phyloP scores from a whole-genome alignment of 2,888 invertebrate genomes.

The Gasteruption jaculator region DNA sequence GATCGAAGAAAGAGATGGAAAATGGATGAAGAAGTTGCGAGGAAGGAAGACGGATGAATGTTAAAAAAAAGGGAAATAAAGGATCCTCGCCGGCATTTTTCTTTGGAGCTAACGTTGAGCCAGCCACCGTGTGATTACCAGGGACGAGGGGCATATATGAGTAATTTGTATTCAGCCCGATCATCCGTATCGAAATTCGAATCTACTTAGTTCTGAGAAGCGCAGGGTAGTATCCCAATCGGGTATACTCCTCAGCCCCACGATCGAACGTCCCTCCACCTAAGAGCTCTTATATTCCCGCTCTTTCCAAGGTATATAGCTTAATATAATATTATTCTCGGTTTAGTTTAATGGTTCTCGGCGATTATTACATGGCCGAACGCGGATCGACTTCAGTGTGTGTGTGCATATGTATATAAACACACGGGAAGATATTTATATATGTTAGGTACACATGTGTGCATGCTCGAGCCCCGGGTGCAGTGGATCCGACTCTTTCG shows the following conservation, averaged over 20 bases:
- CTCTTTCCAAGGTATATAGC: conserved; percentile 34
- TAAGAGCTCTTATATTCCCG: conserved; percentile 25
- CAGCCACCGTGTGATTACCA: conserved; percentile 51
- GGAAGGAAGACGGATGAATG: conserved; percentile 15
- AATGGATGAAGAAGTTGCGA: conserved; percentile 18
- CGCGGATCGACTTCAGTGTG: conserved; percentile 31
- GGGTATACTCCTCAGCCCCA: conserved; percentile 15
- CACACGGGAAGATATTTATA: conserved; percentile 17
- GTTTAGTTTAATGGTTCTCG: conserved; percentile 52
- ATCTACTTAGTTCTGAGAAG: conserved; percentile 53
- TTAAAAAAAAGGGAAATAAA: conserved; percentile 30
- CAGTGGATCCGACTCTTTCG: too few relatives aligned
- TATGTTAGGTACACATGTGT: neutral
- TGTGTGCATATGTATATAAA: conserved; percentile 7
- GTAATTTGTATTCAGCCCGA: conserved; percentile 53
- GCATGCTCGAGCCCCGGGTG: neutral
- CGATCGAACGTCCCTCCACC: conserved; percentile 19
- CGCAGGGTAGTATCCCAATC: conserved; percentile 33
- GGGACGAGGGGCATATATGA: conserved; percentile 47
- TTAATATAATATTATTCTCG: conserved; percentile 52
- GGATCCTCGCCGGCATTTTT: conserved; percentile 39
- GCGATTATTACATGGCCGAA: conserved; percentile 49
- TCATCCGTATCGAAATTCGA: conserved; percentile 53
- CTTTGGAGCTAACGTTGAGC: conserved; percentile 42
- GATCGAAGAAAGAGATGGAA: conserved; percentile 15